Evolutionary conservation across 2,888 invertebrate genomes (phyloP).

Genomic region (Lacanobia wlatinum): DNA sequence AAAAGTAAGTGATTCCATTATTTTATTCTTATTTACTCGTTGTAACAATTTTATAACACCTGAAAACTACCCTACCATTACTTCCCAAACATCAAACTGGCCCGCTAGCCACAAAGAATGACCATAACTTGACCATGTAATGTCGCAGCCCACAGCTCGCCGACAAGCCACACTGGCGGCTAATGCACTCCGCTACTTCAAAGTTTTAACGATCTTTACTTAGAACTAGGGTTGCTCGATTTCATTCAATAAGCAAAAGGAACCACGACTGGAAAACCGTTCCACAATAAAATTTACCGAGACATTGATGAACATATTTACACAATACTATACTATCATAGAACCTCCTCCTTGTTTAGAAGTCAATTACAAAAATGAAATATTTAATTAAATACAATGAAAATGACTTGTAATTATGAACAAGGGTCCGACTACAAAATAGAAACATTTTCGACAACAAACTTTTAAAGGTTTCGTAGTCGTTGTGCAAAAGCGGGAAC

Average conservation of each 20-base stretch:
- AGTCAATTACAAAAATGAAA: too few species aligned
- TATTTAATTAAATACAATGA: too few species aligned
- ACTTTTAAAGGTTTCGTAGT: too few species aligned
- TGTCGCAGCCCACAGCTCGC: constrained; percentile 40
- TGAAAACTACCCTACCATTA: constrained; percentile 5
- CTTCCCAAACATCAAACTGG: constrained; percentile 17
- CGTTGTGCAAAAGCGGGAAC: too few species aligned
- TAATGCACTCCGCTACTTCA: constrained; percentile 87
- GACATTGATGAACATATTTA: too few species aligned
- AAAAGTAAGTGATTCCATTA: neutral
- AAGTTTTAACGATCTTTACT: constrained; percentile 88
- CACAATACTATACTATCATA: too few species aligned
- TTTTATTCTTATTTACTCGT: too few species aligned
- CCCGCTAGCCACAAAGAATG: constrained; percentile 38
- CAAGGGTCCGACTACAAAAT: too few species aligned
- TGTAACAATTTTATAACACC: neutral
- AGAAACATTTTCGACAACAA: too few species aligned
- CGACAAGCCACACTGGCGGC: constrained; percentile 64
- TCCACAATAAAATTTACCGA: neutral
- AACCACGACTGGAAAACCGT: neutral
- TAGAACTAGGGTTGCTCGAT: constrained; percentile 71
- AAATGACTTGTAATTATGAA: too few species aligned
- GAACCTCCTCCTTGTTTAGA: too few species aligned
- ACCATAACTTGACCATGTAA: constrained; percentile 61
- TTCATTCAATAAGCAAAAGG: neutral